phyloP scores from a whole-genome alignment of 2,888 invertebrate genomes.

The Noctua janthe region DNA sequence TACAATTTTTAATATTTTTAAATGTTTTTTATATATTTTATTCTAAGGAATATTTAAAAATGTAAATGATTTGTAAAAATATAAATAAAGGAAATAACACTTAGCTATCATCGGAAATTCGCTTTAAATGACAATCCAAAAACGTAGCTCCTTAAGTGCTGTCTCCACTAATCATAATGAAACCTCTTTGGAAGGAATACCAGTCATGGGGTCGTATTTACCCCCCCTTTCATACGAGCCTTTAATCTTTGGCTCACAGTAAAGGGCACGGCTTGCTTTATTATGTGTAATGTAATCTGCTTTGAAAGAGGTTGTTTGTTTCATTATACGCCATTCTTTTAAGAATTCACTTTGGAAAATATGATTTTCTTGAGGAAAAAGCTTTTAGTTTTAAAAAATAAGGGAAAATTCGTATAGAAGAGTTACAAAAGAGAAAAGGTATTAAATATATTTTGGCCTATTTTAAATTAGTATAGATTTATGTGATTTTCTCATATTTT shows the following conservation, averaged over 20 bases:
- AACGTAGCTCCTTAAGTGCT: not conserved
- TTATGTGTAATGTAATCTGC: conserved; percentile 41
- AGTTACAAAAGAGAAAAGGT: not conserved
- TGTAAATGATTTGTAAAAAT: no score
- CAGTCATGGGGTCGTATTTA: conserved; percentile 24
- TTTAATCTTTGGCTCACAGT: conserved; percentile 43
- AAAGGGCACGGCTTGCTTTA: conserved; percentile 11
- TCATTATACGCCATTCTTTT: conserved; percentile 31
- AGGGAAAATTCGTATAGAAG: not conserved
- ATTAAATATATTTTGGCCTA: not conserved
- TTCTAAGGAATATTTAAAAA: no score
- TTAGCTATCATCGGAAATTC: not conserved
- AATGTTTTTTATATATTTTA: no score
- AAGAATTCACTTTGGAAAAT: not conserved
- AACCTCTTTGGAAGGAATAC: conserved; percentile 15
- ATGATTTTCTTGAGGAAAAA: conserved; percentile 4
- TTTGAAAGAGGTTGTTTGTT: conserved; percentile 28
- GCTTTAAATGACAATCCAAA: not conserved
- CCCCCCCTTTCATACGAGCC: not conserved
- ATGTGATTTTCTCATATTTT: not conserved
- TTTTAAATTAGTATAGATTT: not conserved
- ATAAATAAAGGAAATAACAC: no score
- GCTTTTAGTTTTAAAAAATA: not conserved
- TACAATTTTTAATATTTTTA: no score
- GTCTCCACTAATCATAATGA: conserved; percentile 20